These are phyloP conservation scores for Timema podura DNA, from an alignment of 2,888 invertebrate species.

Conservation along the genomic window DNA sequence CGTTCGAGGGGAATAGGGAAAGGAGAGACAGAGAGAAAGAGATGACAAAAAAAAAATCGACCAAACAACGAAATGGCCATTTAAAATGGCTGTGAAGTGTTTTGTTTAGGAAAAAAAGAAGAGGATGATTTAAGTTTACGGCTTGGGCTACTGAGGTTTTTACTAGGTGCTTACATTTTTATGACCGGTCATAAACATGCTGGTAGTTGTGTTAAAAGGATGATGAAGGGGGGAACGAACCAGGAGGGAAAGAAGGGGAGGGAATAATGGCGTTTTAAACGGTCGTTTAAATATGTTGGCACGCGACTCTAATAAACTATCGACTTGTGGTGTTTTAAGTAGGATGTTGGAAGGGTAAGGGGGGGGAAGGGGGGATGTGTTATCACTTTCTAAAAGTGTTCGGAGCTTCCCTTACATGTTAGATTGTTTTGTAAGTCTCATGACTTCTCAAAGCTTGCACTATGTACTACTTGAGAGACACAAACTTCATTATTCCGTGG, in stretches of 20 bases:
- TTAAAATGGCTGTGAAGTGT: constrained; percentile 20
- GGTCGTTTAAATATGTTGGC: constrained; percentile 23
- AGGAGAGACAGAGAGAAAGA: constrained; percentile 25
- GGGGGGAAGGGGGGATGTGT: not conserved
- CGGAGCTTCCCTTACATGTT: constrained; percentile 4
- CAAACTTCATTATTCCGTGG: too few species aligned
- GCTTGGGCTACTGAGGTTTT: constrained; percentile 40
- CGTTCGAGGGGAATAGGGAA: constrained; percentile 25
- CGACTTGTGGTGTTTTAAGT: not conserved
- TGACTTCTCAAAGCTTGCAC: too few species aligned
- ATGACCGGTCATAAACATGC: constrained; percentile 26
- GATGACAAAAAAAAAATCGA: not conserved
- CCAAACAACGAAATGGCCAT: constrained; percentile 12
- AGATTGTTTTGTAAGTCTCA: constrained; percentile 5
- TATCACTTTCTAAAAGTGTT: constrained; percentile 14
- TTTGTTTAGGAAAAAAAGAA: constrained; percentile 16
- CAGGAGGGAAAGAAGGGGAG: constrained; percentile 10
- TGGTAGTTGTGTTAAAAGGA: not conserved
- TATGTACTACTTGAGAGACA: too few species aligned
- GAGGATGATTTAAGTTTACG: constrained; percentile 30
- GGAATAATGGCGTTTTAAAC: constrained; percentile 28
- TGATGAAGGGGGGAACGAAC: not conserved
- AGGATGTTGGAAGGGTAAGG: not conserved
- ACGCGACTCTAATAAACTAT: constrained; percentile 24
- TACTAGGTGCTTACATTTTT: constrained; percentile 42